Conservation (phyloP, 1,140 invertebrate species). For the Popillia japonica region DNA sequence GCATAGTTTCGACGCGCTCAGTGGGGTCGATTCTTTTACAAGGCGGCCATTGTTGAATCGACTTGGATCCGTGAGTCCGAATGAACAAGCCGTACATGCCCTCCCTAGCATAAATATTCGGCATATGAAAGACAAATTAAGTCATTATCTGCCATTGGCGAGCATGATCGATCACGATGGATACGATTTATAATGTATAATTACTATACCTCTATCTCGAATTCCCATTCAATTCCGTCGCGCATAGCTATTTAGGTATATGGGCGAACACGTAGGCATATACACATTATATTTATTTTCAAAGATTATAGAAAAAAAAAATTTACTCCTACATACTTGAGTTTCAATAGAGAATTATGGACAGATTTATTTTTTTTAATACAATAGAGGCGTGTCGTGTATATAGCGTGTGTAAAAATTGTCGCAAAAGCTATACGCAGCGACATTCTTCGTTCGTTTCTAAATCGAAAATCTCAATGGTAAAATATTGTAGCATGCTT, state of each 20-base stretch:
- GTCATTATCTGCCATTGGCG: constrained; percentile 43
- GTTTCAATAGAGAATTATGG: not conserved
- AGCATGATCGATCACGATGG: constrained; percentile 42
- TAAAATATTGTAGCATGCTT: too few relatives aligned
- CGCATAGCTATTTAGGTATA: not conserved
- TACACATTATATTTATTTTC: not conserved
- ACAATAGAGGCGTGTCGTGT: constrained; percentile 20
- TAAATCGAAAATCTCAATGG: too few relatives aligned
- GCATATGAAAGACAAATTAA: constrained; percentile 45
- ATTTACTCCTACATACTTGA: constrained; percentile 8
- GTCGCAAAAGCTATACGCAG: too few relatives aligned
- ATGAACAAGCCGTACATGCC: not conserved
- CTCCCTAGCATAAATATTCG: constrained; percentile 40
- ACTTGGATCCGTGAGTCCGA: not conserved
- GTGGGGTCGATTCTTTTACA: constrained; percentile 25
- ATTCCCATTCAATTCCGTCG: not conserved
- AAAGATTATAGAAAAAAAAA: not conserved
- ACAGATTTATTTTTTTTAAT: not conserved
- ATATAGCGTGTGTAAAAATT: too few relatives aligned
- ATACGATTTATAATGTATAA: constrained; percentile 44
- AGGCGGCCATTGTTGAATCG: constrained; percentile 40
- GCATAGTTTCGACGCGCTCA: constrained; percentile 22
- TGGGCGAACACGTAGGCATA: not conserved
- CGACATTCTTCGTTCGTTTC: too few relatives aligned
- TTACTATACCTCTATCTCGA: constrained; percentile 32